Percentiles rank a stretch among this genome's conserved stretches.
Evolutionary conservation across 2,113 vertebrate genomes (phyloP).

Genomic region (Toxostoma redivivum): DNA sequence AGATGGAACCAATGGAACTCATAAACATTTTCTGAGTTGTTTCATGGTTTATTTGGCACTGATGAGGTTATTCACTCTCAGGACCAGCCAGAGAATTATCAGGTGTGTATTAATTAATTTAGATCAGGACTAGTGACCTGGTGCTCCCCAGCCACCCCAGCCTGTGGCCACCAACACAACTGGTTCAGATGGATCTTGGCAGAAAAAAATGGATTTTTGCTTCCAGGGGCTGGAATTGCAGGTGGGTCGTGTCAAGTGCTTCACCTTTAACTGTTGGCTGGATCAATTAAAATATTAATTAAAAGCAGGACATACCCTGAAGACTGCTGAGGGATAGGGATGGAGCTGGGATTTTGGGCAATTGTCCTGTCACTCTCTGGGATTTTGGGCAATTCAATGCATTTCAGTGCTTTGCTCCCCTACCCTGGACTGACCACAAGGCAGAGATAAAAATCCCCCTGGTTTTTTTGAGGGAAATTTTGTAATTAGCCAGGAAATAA

Average conservation of each 20-base stretch:
- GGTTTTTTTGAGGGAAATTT: neutral
- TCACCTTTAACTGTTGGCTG: neutral
- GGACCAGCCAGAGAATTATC: neutral
- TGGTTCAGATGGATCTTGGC: too few relatives aligned
- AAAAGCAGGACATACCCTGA: neutral
- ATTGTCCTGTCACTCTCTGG: accelerated
- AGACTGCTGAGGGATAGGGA: neutral
- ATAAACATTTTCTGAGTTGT: neutral
- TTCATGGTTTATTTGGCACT: neutral
- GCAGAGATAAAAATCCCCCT: neutral
- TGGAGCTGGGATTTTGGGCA: neutral
- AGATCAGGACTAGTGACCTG: neutral
- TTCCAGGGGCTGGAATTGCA: neutral
- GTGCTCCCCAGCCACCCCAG: neutral
- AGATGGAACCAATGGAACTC: neutral
- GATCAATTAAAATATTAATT: neutral
- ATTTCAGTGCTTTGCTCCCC: neutral
- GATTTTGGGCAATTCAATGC: neutral
- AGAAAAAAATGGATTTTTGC: neutral
- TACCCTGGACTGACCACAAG: neutral
- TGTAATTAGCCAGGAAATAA: neutral
- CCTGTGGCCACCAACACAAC: neutral
- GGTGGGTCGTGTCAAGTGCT: neutral
- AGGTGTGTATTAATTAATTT: neutral
- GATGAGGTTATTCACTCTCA: neutral